These are phyloP conservation scores for Brachystomella parvula DNA, from an alignment of 1,140 invertebrate species.

Conservation along the genomic window DNA sequence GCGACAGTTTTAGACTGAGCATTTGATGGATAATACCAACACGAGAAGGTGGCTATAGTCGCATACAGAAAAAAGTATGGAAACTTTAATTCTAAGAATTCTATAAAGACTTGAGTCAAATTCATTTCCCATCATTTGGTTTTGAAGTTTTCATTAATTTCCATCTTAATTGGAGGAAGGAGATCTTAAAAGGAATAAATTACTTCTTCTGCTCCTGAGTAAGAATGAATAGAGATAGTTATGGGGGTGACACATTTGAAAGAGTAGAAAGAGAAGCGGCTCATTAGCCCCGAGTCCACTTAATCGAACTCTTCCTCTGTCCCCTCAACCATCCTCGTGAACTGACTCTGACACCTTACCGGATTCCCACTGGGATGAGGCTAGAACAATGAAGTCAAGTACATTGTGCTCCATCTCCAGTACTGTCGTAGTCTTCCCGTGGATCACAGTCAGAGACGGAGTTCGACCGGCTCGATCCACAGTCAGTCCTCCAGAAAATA, in stretches of 20 bases:
- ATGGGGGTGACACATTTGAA: neutral
- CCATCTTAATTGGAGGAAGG: neutral
- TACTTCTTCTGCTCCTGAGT: no score
- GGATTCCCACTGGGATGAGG: slow-evolving; percentile 84
- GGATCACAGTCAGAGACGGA: slow-evolving; percentile 91
- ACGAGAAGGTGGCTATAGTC: no score
- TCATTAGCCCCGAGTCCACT: neutral
- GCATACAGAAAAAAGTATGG: neutral
- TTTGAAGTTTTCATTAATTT: slow-evolving; percentile 4
- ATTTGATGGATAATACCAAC: no score
- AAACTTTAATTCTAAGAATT: slow-evolving; percentile 1
- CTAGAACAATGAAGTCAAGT: slow-evolving; percentile 90
- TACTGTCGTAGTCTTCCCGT: slow-evolving; percentile 88
- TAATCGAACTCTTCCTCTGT: neutral
- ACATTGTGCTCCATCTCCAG: slow-evolving; percentile 99
- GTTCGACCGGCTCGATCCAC: slow-evolving; percentile 79
- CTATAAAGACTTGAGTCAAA: no score
- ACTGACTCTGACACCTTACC: slow-evolving; percentile 53
- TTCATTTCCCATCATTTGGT: neutral
- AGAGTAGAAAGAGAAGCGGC: neutral
- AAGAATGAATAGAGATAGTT: neutral
- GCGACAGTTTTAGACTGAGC: no score
- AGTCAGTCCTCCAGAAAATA: slow-evolving; percentile 92
- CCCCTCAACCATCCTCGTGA: neutral
- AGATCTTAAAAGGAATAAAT: neutral